Evolutionary conservation across 2,888 invertebrate species (phyloP).

Genomic region (Cephus rjabovi): DNA sequence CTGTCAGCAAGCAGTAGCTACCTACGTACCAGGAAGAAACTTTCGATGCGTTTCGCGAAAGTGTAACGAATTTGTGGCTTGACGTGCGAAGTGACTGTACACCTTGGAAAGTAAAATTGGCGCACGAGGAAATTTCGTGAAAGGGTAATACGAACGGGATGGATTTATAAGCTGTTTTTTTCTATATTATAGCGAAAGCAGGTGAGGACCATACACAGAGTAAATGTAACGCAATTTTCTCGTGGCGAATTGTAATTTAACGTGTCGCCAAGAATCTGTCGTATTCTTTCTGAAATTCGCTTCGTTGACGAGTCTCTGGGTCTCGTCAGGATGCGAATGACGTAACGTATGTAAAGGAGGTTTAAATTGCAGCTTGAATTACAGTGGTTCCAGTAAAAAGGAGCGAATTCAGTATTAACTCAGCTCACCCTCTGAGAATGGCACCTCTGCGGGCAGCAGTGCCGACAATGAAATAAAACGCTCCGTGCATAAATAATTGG

Average conservation of each 20-base stretch:
- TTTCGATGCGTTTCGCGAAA: neutral
- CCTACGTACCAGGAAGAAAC: neutral
- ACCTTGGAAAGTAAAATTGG: neutral
- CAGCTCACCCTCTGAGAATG: conserved; percentile 21
- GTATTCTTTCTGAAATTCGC: neutral
- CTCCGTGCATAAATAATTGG: conserved; percentile 35
- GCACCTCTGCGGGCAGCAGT: conserved; percentile 19
- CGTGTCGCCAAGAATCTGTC: neutral
- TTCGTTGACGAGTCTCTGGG: neutral
- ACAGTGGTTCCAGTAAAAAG: conserved; percentile 15
- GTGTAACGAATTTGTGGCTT: neutral
- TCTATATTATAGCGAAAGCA: neutral
- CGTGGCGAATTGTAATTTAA: neutral
- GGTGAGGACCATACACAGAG: neutral
- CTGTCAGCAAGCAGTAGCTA: neutral
- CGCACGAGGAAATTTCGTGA: neutral
- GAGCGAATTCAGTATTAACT: conserved; percentile 14
- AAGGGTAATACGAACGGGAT: neutral
- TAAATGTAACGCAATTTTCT: neutral
- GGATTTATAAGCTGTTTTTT: neutral
- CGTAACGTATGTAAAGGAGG: conserved; percentile 15
- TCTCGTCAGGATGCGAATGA: neutral
- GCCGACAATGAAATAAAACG: conserved; percentile 32
- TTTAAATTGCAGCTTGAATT: conserved; percentile 23
- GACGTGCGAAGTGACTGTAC: neutral